A percentile compares a stretch with the other conserved stretches of the same genome.
Conservation (phyloP, 2,797 vertebrate species). For the Cossypha dichroa region DNA sequence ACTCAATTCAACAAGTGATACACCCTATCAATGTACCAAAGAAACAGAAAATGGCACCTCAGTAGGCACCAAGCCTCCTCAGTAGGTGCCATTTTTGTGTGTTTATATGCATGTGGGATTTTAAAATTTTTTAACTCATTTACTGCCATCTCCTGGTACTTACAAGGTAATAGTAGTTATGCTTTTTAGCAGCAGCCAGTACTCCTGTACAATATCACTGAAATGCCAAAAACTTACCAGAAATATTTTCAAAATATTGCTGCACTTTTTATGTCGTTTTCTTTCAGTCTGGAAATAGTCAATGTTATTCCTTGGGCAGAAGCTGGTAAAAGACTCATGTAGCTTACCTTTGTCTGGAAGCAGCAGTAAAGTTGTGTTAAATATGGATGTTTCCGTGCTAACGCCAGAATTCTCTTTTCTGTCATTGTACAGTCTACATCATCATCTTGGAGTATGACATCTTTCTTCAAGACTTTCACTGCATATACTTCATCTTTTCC, state of each 20-base stretch:
- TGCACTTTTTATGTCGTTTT: background rate
- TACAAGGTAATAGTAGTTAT: background rate
- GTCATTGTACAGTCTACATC: constrained; percentile 98
- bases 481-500: constrained; percentile 95
- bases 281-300: background rate
- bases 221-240: background rate
- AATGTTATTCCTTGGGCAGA: background rate
- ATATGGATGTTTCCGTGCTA: constrained; percentile 92
- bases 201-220: background rate
- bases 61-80: background rate
- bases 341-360: constrained; percentile 94
- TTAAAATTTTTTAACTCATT: background rate
- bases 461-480: constrained; percentile 96
- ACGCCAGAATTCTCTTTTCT: constrained; percentile 93
- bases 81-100: background rate
- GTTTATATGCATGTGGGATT: background rate
- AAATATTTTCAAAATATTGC: background rate
- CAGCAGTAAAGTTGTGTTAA: constrained; percentile 97
- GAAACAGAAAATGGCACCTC: background rate
- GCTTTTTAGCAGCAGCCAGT: background rate
- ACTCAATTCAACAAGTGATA: background rate
- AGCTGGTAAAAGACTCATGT: background rate
- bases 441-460: constrained; percentile 95
- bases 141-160: constrained; percentile 76
- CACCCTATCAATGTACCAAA: background rate